Percentiles rank a stretch among this genome's conserved stretches.
Conservation (phyloP, 1,140 invertebrate genomes). For the Octopus bimaculoides region DNA sequence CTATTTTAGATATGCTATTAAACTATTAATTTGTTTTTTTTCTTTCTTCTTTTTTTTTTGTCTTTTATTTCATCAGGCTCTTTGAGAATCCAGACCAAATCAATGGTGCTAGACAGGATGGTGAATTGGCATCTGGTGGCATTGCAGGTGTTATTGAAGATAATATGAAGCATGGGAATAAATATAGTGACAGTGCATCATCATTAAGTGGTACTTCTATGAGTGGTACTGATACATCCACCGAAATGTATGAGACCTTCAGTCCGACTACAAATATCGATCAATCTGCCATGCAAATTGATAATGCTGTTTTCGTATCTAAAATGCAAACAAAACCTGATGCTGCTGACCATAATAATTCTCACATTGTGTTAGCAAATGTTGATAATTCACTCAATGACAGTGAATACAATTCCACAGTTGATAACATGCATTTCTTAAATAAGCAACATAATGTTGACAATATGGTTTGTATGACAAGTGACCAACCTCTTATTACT, state of each 20-base stretch:
- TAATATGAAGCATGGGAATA: not conserved
- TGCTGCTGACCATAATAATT: constrained; percentile 2
- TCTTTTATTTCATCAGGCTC: not conserved
- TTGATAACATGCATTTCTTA: not conserved
- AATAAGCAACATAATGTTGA: not conserved
- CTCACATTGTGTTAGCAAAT: not conserved
- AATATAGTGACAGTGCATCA: constrained; percentile 7
- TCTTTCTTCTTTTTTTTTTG: too few relatives aligned
- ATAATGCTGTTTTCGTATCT: not conserved
- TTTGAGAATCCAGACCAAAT: not conserved
- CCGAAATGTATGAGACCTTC: not conserved
- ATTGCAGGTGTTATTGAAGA: not conserved
- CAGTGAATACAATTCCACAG: not conserved
- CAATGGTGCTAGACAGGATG: not conserved
- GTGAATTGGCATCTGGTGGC: not conserved
- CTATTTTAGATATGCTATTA: too few relatives aligned
- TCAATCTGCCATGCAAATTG: not conserved
- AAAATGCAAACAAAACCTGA: not conserved
- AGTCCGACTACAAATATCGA: not conserved
- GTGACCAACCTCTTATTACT: not conserved
- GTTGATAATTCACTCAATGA: not conserved
- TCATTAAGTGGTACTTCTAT: not conserved
- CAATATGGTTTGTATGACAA: not conserved
- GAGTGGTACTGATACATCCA: not conserved
- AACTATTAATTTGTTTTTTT: too few relatives aligned